phyloP scores from a whole-genome alignment of 2,113 vertebrate species.

The Peromyscus polionotus region DNA sequence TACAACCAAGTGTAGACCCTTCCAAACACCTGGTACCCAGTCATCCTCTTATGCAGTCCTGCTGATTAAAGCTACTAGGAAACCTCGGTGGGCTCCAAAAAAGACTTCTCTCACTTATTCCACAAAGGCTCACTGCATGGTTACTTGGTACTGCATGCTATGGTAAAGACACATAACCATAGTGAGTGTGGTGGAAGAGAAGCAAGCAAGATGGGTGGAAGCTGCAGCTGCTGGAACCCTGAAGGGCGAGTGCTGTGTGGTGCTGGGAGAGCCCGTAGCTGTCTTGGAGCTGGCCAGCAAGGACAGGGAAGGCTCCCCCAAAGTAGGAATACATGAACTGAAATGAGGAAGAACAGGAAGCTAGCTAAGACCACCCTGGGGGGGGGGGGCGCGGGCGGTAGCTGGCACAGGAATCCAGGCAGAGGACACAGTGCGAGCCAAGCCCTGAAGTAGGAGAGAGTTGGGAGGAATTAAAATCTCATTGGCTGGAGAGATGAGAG shows the following conservation, averaged over 20 bases:
- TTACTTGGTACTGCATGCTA: accelerated
- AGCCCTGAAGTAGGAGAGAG: neutral
- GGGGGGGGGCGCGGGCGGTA: neutral
- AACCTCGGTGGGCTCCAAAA: no score
- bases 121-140: neutral
- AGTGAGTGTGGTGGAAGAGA: neutral
- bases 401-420: neutral
- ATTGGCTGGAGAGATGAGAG: neutral
- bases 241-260: accelerated
- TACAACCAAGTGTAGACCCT: no score
- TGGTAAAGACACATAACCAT: no score
- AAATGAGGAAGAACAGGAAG: neutral
- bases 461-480: neutral
- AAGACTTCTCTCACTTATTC: neutral
- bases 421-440: neutral
- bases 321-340: neutral
- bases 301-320: neutral
- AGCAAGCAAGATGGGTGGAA: neutral
- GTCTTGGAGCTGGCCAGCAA: neutral
- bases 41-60: no score
- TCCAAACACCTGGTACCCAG: no score
- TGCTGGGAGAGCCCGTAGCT: accelerated
- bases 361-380: neutral
- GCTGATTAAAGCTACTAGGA: no score
- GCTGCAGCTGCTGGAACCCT: neutral